phyloP scores from a whole-genome alignment of 2,113 vertebrate species.

The Ophthalmolycus amberensis region DNA sequence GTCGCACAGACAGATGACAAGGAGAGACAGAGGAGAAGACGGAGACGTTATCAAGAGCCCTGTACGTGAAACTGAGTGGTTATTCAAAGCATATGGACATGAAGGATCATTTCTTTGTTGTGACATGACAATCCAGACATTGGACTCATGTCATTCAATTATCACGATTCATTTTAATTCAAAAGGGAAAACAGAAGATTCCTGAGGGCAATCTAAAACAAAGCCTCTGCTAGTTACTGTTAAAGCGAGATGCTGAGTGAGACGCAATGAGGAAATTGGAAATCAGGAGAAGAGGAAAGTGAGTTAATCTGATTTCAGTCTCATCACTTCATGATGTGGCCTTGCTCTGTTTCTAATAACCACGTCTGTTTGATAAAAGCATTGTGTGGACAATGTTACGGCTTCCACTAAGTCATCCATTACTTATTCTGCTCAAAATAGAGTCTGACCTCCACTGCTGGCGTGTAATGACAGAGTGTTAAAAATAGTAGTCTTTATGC shows the following conservation, averaged over 20 bases:
- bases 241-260: slow-evolving; percentile 7
- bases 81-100: slow-evolving; percentile 10
- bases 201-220: slow-evolving; percentile 39
- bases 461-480: slow-evolving; percentile 24
- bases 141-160: slow-evolving; percentile 36
- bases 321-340: slow-evolving; percentile 48
- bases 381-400: slow-evolving; percentile 63
- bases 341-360: slow-evolving; percentile 68
- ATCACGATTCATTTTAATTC: slow-evolving; percentile 16
- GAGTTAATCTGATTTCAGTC: slow-evolving; percentile 31
- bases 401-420: slow-evolving; percentile 64
- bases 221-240: slow-evolving; percentile 65
- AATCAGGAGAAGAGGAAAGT: slow-evolving; percentile 32
- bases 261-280: slow-evolving; percentile 22
- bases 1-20: slow-evolving; percentile 43
- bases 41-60: slow-evolving; percentile 42
- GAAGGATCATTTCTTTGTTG: slow-evolving; percentile 25
- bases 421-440: slow-evolving; percentile 64
- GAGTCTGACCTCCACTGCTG: slow-evolving; percentile 46
- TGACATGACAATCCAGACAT: slow-evolving; percentile 50
- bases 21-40: slow-evolving; percentile 46
- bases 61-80: slow-evolving; percentile 10
- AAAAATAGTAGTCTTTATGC: slow-evolving; percentile 17
- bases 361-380: slow-evolving; percentile 59
- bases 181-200: slow-evolving; percentile 30